These are phyloP conservation scores for Drosophila eugracilis DNA, from an alignment of 1,140 invertebrate genomes.

Conservation along the genomic window DNA sequence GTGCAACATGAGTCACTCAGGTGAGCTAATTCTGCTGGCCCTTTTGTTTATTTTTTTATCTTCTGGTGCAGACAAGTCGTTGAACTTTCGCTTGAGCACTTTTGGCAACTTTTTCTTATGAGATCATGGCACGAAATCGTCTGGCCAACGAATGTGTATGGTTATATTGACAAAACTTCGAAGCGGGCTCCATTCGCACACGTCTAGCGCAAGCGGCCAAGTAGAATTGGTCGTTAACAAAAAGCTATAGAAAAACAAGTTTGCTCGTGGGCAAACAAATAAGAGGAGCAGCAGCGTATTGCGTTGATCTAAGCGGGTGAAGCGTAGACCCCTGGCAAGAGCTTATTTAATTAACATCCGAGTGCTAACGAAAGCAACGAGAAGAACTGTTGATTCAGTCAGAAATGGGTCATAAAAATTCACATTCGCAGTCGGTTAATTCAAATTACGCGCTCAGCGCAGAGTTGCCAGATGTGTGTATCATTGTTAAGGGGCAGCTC, in stretches of 20 bases:
- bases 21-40: slow-evolving; percentile 38
- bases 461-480: neutral
- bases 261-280: slow-evolving; percentile 52
- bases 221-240: slow-evolving; percentile 36
- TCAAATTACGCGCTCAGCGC: slow-evolving; percentile 1
- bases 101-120: slow-evolving; percentile 74
- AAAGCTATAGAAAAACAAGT: slow-evolving; percentile 60
- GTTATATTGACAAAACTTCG: slow-evolving; percentile 71
- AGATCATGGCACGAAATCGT: slow-evolving; percentile 69
- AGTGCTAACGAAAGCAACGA: slow-evolving; percentile 48
- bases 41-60: slow-evolving; percentile 28
- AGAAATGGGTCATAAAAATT: slow-evolving; percentile 18
- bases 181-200: slow-evolving; percentile 42
- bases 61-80: slow-evolving; percentile 49
- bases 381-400: slow-evolving; percentile 41
- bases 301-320: slow-evolving; percentile 62
- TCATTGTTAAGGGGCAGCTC: neutral
- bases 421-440: neutral
- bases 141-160: slow-evolving; percentile 33
- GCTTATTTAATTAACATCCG: slow-evolving; percentile 72
- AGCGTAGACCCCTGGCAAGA: slow-evolving; percentile 51
- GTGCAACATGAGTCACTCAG: slow-evolving; percentile 35
- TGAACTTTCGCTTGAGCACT: slow-evolving; percentile 58
- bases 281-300: slow-evolving; percentile 30
- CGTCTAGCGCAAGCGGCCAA: slow-evolving; percentile 50